These are phyloP conservation scores for Ramazzottius varieornatus DNA, from an alignment of 2,888 invertebrate genomes.

Conservation along the genomic window DNA sequence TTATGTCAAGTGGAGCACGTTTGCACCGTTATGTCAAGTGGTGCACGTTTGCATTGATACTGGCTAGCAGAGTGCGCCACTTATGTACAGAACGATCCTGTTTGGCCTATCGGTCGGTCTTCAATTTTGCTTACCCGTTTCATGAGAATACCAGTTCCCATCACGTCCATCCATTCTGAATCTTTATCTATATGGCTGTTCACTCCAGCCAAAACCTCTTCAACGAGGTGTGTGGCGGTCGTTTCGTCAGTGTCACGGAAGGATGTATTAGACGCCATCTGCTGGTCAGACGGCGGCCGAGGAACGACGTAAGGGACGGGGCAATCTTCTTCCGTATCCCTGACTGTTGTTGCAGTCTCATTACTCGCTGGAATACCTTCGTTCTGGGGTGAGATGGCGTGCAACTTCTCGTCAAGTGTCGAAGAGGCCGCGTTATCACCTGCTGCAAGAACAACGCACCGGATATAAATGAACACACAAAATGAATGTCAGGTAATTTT, in stretches of 20 bases:
- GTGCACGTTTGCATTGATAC: too few relatives aligned
- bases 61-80: too few relatives aligned
- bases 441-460: too few relatives aligned
- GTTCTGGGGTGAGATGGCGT: background rate
- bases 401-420: background rate
- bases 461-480: too few relatives aligned
- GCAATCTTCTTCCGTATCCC: background rate
- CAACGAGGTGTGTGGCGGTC: background rate
- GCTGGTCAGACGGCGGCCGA: background rate
- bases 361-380: too few relatives aligned
- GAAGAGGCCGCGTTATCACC: too few relatives aligned
- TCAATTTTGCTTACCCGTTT: background rate
- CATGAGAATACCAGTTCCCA: background rate
- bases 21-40: too few relatives aligned
- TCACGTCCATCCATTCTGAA: background rate
- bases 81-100: too few relatives aligned
- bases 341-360: too few relatives aligned
- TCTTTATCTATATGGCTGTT: background rate
- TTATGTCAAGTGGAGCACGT: too few relatives aligned
- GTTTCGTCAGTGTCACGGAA: background rate
- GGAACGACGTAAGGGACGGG: background rate
- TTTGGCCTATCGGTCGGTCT: too few relatives aligned
- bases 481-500: too few relatives aligned
- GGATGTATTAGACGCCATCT: background rate
- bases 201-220: background rate